Evolutionary conservation across 2,113 vertebrate genomes (phyloP), one percentile per base, ranked within the genome.

Genomic region (Melanostigma gelatinosum): DNA sequence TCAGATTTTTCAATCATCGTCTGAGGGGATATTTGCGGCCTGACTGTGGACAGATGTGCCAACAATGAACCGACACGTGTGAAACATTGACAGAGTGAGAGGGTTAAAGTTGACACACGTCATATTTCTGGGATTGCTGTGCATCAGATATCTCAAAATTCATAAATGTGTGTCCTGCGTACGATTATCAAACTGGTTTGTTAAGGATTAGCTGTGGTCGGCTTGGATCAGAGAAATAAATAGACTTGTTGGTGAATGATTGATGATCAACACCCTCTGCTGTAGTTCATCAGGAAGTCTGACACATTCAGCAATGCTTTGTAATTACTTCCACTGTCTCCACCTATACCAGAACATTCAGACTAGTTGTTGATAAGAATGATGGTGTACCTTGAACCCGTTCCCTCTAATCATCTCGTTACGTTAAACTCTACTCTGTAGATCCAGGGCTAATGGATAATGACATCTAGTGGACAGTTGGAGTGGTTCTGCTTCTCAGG

Each of bases 71-170:
- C 2, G 15, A 20, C 20, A 9, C 20, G 4, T 24, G 89, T 91
- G 80, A 93, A 89, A 87, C 77, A 91, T 90, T 91, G 62, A 91
- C 86, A 72, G 42, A 22, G 46, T 75, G 12, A 82, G 60, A 72
- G 75, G 16, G 18, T 57, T 40, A 46, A 52, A 16, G 32, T 24
- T 11, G 18, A 50, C 22, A 9, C 7, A 9, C 8, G 42, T 60
- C n/a, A 27, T 16, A 24, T 61, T 68, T 75, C 29, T 9, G 15
- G n/a, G 2, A 57, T 8, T n/a, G 46, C 3, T 34, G 24, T 16
- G 18, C 6, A 6, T 65, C 34, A 60, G 24, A 24, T 50, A 18
- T 52, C 6, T 12, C 9, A 38, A 5, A 66, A 29, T 44, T 61
- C 3, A 22, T 20, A 13, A 29, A 38, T 48, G 57, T 29, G 22